A percentile compares a stretch with the other conserved stretches of the same genome.
These are phyloP conservation scores for Clarias platycephalus DNA, from an alignment of 2,797 vertebrate genomes.

Conservation along the genomic window DNA sequence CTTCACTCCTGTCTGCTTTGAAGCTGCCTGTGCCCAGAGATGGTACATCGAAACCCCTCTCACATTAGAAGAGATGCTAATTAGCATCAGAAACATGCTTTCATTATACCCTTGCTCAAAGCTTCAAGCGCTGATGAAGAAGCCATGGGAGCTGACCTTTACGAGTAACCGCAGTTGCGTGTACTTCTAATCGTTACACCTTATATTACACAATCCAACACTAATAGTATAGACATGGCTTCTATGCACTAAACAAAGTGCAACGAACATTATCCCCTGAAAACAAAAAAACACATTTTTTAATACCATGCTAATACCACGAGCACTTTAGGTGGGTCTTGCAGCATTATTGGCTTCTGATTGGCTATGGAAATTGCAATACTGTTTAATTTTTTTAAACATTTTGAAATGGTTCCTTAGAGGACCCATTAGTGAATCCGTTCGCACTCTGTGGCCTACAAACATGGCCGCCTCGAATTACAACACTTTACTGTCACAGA, in stretches of 20 bases:
- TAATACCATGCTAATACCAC: not conserved
- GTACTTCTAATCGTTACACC: not conserved
- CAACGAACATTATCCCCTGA: not conserved
- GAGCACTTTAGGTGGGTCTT: not conserved
- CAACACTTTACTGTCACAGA: no score
- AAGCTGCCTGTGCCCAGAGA: constrained; percentile 20
- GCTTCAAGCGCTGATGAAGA: constrained; percentile 3
- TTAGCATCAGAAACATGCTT: constrained; percentile 33
- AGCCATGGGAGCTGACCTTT: not conserved
- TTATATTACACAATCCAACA: not conserved
- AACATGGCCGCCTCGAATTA: not conserved
- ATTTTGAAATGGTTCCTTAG: not conserved
- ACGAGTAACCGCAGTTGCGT: not conserved
- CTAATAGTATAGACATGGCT: not conserved
- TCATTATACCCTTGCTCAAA: constrained; percentile 22
- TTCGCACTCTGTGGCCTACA: not conserved
- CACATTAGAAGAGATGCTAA: constrained; percentile 39
- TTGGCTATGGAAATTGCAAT: not conserved
- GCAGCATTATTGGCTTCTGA: not conserved
- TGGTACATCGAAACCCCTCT: constrained; percentile 7
- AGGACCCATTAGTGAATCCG: not conserved
- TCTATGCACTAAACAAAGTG: not conserved
- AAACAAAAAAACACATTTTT: not conserved
- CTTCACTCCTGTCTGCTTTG: constrained; percentile 29
- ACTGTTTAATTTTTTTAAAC: not conserved